Percentiles rank a stretch among this genome's conserved stretches.
phyloP scores from a whole-genome alignment of 2,888 invertebrate species.

The Odontothrips loti region DNA sequence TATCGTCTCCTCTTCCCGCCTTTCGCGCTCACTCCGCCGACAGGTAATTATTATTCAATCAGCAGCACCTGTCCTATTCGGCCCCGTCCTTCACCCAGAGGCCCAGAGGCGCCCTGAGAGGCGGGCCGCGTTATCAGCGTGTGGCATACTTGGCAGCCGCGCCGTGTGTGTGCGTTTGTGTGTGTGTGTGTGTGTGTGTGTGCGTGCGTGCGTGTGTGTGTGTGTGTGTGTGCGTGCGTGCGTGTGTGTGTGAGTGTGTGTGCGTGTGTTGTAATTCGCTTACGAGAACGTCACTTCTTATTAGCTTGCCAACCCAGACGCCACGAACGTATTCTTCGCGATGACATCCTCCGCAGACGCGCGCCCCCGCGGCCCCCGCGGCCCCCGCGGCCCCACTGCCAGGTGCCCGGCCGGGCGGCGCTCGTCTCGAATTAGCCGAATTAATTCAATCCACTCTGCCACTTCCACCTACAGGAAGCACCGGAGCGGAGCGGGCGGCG shows the following conservation, averaged over 20 bases:
- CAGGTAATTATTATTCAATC: no score
- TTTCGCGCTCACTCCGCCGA: background rate
- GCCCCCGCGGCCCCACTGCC: no score
- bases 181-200: background rate
- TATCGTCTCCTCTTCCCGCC: background rate
- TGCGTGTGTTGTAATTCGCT: background rate
- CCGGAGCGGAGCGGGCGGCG: no score
- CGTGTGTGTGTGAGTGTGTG: background rate
- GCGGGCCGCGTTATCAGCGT: background rate
- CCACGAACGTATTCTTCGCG: no score
- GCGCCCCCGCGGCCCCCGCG: no score
- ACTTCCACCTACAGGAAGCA: no score
- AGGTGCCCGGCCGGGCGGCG: no score
- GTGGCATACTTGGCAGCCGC: slow-evolving; percentile 1
- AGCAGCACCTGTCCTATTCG: background rate
- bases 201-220: background rate
- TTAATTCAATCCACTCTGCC: no score
- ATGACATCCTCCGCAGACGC: no score
- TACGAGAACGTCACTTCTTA: no score
- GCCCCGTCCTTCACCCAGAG: slow-evolving; percentile 14
- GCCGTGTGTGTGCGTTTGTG: background rate
- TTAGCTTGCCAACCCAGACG: no score
- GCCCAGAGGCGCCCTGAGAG: background rate
- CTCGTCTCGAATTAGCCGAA: no score
- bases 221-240: background rate